Evolutionary conservation across 2,888 invertebrate species (phyloP).

Genomic region (Lasioglossum figueresi): DNA sequence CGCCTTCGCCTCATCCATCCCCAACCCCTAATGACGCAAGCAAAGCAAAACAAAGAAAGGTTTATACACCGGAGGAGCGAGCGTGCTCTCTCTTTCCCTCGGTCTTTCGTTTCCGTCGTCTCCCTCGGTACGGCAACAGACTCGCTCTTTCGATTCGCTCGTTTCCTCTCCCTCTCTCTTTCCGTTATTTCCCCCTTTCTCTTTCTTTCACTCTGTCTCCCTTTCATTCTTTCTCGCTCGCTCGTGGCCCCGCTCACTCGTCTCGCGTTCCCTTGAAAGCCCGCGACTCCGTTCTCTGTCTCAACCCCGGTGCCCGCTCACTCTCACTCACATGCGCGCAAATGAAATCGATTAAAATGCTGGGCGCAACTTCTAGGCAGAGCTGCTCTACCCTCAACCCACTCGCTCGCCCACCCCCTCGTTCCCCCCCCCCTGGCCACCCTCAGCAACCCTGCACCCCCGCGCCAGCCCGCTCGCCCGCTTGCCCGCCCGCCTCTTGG

Average conservation of each 20-base stretch:
- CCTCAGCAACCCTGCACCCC: not conserved
- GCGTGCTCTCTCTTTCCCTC: constrained; percentile 59
- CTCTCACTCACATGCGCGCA: constrained; percentile 88
- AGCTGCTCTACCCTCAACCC: constrained; percentile 76
- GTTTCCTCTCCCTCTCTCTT: constrained; percentile 45
- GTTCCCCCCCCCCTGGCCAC: not conserved
- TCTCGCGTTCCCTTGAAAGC: constrained; percentile 48
- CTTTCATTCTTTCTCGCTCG: constrained; percentile 40
- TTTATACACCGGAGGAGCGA: constrained; percentile 80
- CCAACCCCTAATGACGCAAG: constrained; percentile 85
- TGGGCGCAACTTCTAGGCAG: constrained; percentile 87
- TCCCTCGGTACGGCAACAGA: constrained; percentile 45
- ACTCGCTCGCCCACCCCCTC: constrained; percentile 33
- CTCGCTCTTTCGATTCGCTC: constrained; percentile 59
- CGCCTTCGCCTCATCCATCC: constrained; percentile 73
- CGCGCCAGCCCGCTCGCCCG: not conserved
- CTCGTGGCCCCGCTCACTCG: constrained; percentile 34
- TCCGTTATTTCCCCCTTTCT: constrained; percentile 52
- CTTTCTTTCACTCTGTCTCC: constrained; percentile 44
- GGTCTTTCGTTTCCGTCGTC: constrained; percentile 47
- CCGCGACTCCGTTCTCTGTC: constrained; percentile 60
- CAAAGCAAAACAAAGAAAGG: constrained; percentile 86
- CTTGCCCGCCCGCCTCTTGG: not conserved
- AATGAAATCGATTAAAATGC: constrained; percentile 89
- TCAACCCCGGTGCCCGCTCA: constrained; percentile 61